Percentiles rank a stretch among this genome's conserved stretches.
Evolutionary conservation across 2,888 invertebrate genomes (phyloP).

Genomic region (Bimastos eiseni): DNA sequence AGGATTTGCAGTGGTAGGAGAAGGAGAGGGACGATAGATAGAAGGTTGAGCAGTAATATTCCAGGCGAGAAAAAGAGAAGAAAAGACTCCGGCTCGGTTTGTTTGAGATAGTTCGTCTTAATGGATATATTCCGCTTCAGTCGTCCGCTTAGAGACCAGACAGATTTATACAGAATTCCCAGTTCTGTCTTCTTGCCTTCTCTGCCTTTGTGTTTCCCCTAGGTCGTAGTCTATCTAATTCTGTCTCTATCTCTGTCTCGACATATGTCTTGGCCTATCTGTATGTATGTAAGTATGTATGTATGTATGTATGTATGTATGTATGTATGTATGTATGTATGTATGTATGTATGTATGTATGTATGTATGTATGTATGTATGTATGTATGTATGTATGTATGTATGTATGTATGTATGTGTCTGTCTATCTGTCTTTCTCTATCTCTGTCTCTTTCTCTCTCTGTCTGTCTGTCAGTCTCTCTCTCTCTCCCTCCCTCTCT

Average conservation of each 20-base stretch:
- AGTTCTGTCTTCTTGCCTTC: no score
- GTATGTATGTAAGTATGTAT: background rate
- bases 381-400: conserved; percentile 29
- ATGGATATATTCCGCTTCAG: background rate
- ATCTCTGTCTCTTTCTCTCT: no score
- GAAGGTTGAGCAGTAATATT: background rate
- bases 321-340: conserved; percentile 1
- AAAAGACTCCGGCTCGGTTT: background rate
- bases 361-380: conserved; percentile 23
- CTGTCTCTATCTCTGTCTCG: no score
- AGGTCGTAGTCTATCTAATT: background rate
- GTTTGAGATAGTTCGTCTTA: background rate
- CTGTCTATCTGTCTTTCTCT: no score
- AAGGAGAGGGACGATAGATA: background rate
- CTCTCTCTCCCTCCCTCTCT: no score
- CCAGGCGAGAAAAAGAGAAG: background rate
- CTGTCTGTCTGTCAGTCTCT: no score
- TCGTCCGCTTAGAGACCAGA: background rate
- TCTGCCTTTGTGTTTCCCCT: no score
- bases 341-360: conserved; percentile 29
- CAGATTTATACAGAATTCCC: background rate
- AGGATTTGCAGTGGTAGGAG: no score
- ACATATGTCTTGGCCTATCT: no score
- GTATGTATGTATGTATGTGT: conserved; percentile 20
- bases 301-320: background rate